phyloP scores from a whole-genome alignment of 2,888 invertebrate genomes.

The Ischnus inquisitorius region DNA sequence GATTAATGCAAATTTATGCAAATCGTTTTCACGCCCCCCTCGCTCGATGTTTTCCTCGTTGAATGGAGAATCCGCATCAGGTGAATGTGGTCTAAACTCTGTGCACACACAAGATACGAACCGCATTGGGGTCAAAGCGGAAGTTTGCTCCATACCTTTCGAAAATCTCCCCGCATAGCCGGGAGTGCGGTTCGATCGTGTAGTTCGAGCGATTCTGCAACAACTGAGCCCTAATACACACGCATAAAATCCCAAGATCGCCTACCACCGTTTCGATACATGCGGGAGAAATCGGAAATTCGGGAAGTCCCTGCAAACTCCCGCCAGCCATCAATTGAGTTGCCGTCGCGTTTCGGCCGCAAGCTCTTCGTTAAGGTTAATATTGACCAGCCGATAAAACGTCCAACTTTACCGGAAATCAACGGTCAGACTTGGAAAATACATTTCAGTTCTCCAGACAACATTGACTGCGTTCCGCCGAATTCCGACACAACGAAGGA shows the following conservation, averaged over 20 bases:
- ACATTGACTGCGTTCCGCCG: conserved; percentile 3
- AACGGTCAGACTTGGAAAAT: not conserved
- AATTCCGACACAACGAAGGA: not conserved
- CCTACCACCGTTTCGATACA: not conserved
- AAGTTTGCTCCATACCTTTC: conserved; percentile 53
- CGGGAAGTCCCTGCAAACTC: not conserved
- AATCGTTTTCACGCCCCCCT: conserved; percentile 58
- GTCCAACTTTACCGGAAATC: conserved; percentile 4
- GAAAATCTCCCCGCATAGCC: conserved; percentile 39
- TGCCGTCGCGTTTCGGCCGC: not conserved
- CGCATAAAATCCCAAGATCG: conserved; percentile 59
- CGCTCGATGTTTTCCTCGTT: conserved; percentile 47
- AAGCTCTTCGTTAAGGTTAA: not conserved
- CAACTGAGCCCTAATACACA: conserved; percentile 67
- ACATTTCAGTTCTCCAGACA: conserved; percentile 5
- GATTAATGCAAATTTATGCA: conserved; percentile 64
- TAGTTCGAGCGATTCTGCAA: conserved; percentile 58
- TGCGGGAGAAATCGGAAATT: not conserved
- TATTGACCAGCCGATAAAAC: not conserved
- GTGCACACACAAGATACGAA: conserved; percentile 40
- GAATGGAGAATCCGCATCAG: conserved; percentile 27
- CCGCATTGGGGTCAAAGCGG: conserved; percentile 28
- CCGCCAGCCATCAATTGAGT: not conserved
- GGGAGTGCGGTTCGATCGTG: conserved; percentile 56
- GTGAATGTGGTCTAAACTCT: conserved; percentile 8